phyloP scores from a whole-genome alignment of 1,140 invertebrate genomes.

The Cataglyphis hispanica region DNA sequence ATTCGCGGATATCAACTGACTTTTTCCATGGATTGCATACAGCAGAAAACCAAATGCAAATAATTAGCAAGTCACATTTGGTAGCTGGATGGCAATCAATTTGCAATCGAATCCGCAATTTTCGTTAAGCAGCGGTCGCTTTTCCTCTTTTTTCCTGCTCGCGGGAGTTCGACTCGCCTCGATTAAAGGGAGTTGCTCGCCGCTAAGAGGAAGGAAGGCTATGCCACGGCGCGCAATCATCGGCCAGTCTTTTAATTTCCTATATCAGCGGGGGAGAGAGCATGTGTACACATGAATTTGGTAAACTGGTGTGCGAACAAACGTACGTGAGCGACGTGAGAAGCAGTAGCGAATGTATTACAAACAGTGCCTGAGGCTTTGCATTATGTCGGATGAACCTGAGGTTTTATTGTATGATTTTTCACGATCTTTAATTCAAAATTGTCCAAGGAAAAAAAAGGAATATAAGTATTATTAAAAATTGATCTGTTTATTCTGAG shows the following conservation, averaged over 20 bases:
- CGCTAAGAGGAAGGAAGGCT: constrained; percentile 49
- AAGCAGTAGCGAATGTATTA: constrained; percentile 31
- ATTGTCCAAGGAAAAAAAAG: neutral
- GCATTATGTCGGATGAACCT: neutral
- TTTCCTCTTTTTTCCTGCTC: constrained; percentile 52
- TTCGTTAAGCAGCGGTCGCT: constrained; percentile 83
- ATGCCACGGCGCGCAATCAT: constrained; percentile 80
- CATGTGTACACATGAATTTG: neutral
- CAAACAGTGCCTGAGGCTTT: neutral
- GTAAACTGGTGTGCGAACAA: constrained; percentile 51
- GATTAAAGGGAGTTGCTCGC: neutral
- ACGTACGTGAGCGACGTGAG: constrained; percentile 45
- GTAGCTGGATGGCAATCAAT: constrained; percentile 25
- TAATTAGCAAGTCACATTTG: constrained; percentile 56
- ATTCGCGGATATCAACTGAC: neutral
- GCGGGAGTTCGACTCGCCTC: constrained; percentile 64
- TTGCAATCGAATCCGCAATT: constrained; percentile 82
- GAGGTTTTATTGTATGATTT: neutral
- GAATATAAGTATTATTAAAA: constrained; percentile 4
- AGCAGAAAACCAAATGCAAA: constrained; percentile 71
- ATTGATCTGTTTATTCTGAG: constrained; percentile 2
- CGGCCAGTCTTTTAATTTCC: constrained; percentile 85
- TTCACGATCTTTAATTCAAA: neutral
- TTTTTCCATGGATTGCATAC: neutral
- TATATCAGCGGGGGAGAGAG: constrained; percentile 80